phyloP scores from a whole-genome alignment of 2,888 invertebrate genomes.

The Subacronicta megacephala region DNA sequence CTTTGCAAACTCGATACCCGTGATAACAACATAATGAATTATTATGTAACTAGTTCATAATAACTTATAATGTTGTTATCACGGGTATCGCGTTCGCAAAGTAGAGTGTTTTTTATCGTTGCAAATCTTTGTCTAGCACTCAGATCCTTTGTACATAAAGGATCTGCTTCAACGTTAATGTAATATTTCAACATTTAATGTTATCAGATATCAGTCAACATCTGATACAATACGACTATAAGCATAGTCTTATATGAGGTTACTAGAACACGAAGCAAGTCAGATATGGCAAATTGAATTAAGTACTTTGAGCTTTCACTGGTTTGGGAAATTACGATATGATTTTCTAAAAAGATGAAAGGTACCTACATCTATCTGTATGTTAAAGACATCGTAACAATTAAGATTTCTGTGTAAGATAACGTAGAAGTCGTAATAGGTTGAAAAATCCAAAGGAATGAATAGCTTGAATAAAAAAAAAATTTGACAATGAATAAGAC shows the following conservation, averaged over 20 bases:
- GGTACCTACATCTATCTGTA: constrained; percentile 48
- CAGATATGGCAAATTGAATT: constrained; percentile 63
- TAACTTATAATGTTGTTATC: background rate
- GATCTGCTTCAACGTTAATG: constrained; percentile 4
- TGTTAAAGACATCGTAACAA: constrained; percentile 54
- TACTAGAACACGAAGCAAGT: constrained; percentile 45
- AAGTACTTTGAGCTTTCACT: constrained; percentile 59
- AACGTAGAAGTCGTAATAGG: constrained; percentile 41
- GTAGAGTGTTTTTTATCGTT: background rate
- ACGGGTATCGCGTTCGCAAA: background rate
- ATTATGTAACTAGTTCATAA: too few relatives aligned
- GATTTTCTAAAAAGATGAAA: constrained; percentile 61
- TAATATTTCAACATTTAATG: constrained; percentile 17
- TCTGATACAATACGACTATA: constrained; percentile 2
- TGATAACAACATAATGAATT: too few relatives aligned
- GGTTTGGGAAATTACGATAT: constrained; percentile 66
- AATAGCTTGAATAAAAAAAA: constrained; percentile 33
- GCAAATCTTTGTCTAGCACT: background rate
- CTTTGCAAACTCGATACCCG: too few relatives aligned
- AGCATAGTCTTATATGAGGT: background rate
- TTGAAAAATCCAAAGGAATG: constrained; percentile 28
- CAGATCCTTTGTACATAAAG: background rate
- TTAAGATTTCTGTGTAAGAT: constrained; percentile 58
- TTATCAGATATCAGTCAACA: constrained; percentile 27
- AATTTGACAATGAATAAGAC: constrained; percentile 19